Evolutionary conservation across 1,140 invertebrate species (phyloP).

Genomic region (Zaprionus africanus): DNA sequence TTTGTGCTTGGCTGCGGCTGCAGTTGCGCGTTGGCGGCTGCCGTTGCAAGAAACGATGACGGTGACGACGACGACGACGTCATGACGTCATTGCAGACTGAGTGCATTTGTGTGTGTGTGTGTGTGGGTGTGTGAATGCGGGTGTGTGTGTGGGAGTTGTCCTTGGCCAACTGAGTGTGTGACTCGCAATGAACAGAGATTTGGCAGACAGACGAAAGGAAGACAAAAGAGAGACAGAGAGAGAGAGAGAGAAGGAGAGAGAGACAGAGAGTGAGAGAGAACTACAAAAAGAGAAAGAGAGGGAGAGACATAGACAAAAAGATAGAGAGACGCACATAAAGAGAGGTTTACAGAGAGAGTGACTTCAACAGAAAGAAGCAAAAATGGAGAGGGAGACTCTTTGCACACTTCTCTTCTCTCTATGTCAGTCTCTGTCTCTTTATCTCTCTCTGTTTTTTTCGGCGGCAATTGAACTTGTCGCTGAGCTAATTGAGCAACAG

Average conservation of each 20-base stretch:
- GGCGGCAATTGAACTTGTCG: constrained; percentile 41
- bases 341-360: too few relatives aligned
- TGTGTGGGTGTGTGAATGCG: neutral
- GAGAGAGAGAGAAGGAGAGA: too few relatives aligned
- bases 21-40: constrained; percentile 23
- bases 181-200: constrained; percentile 8
- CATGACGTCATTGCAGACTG: constrained; percentile 32
- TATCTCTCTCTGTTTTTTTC: too few relatives aligned
- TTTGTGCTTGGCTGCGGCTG: neutral
- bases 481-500: constrained; percentile 27
- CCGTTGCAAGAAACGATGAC: constrained; percentile 6
- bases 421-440: too few relatives aligned
- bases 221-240: neutral
- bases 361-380: too few relatives aligned
- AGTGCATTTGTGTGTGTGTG: neutral
- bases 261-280: neutral
- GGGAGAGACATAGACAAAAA: too few relatives aligned
- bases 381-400: too few relatives aligned
- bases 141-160: constrained; percentile 10
- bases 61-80: neutral
- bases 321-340: too few relatives aligned
- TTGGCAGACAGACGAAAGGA: constrained; percentile 1
- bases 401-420: too few relatives aligned
- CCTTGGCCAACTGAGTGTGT: constrained; percentile 29
- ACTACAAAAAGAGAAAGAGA: neutral